Conservation (phyloP, 2,888 invertebrate species). For the Dryobota labecula region DNA sequence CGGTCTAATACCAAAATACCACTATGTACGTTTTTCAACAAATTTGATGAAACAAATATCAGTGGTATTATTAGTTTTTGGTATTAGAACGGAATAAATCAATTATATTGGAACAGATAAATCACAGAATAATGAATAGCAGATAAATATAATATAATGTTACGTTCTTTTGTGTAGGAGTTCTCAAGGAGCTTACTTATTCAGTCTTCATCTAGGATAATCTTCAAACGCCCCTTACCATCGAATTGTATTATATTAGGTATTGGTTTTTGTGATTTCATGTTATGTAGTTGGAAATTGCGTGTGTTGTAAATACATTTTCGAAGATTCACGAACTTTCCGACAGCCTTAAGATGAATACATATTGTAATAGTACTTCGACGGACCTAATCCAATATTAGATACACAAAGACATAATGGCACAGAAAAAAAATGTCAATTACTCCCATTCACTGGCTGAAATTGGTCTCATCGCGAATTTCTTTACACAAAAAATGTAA, state of each 20-base stretch:
- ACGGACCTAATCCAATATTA: constrained; percentile 50
- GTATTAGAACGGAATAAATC: too few relatives aligned
- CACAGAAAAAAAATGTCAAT: constrained; percentile 62
- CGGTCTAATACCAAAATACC: too few relatives aligned
- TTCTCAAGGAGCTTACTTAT: constrained; percentile 40
- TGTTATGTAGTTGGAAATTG: constrained; percentile 14
- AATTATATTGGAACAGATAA: constrained; percentile 16
- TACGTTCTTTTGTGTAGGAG: constrained; percentile 33
- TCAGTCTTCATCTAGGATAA: constrained; percentile 39
- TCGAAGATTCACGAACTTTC: constrained; percentile 13
- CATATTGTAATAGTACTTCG: constrained; percentile 22
- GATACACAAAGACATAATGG: constrained; percentile 54
- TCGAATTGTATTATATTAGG: constrained; percentile 31
- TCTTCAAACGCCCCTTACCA: constrained; percentile 29
- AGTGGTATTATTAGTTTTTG: too few relatives aligned
- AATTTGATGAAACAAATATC: too few relatives aligned
- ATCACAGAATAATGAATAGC: constrained; percentile 38
- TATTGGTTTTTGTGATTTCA: constrained; percentile 31
- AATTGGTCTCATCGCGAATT: constrained; percentile 72
- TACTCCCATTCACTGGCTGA: constrained; percentile 67
- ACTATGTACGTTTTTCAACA: too few relatives aligned
- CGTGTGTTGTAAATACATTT: constrained; percentile 29
- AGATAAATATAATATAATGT: constrained; percentile 31
- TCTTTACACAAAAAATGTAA: constrained; percentile 65
- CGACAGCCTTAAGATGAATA: constrained; percentile 10